Base-by-base conservation (phyloP, 2,888 invertebrate genomes). In the Lasioglossum morio region DNA sequence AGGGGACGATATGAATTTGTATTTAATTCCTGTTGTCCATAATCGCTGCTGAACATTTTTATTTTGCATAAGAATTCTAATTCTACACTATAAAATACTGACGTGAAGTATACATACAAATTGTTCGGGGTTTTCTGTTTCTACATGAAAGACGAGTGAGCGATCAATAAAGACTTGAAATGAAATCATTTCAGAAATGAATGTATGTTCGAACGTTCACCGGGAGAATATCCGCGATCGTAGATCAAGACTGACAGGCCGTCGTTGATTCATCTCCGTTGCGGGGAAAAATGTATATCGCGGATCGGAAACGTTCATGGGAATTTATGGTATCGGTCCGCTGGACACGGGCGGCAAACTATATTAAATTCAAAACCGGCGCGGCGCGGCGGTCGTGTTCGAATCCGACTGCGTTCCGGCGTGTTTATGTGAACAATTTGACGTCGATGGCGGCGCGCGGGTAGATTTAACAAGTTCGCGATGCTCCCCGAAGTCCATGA, bases 391-490 rank as follows among this genome's bases (percentile, higher is more conserved):
- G 8, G 40, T 30, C 30, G 14, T 19, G 63, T 40, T 48, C 23
- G 73, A 57, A 23, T 19, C 40, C 23, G 34, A 1, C 14, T 27
- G 8, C 46, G 72, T 81, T 74, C 27, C 73, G n/a, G 37, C 23
- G 43, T 53, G 43, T 81, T 85, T 69, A 72, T 53, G 14, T 10
- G 48, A 60, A 57, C 48, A 60, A 81, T 80, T 86, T 72, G 81
- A 72, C 75, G 53, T 48, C 72, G 66, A 85, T 85, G 40, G 57
- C 69, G 40, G 57, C 5, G 5, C 27, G 7, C 46, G 37, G 75
- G 74, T 79, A 60, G 74, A 77, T 81, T 83, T 79, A 86, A 80
- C 82, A 81, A 82, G 74, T 87, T 78, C 77, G 79, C 76, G 77
- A 82, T 60, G 85, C 73, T 75, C 72, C 73, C 57, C 73, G 66